These are phyloP conservation scores for Epizoanthus scotinus DNA, from an alignment of 92 coral and sea anemone genomes.

Conservation along the genomic window DNA sequence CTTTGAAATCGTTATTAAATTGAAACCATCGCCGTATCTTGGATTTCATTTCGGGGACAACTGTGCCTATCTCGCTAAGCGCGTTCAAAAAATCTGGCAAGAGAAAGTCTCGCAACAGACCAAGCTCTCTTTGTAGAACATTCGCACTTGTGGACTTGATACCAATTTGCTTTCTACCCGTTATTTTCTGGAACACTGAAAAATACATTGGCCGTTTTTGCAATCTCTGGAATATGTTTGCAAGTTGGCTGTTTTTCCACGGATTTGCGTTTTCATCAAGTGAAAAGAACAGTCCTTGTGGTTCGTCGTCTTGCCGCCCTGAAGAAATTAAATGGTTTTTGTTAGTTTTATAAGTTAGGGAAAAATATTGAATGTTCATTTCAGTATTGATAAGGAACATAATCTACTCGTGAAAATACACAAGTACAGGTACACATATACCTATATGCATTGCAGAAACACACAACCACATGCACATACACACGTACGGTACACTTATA, in stretches of 20 bases:
- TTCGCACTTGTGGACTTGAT: not conserved
- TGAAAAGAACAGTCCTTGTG: conserved; percentile 20
- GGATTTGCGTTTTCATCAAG: not conserved
- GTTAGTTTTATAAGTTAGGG: too few species aligned
- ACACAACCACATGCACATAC: too few species aligned
- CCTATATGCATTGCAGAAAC: too few species aligned
- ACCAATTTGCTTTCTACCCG: conserved; percentile 3
- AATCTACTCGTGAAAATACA: too few species aligned
- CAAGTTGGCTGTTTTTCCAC: not conserved
- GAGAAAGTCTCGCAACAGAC: not conserved
- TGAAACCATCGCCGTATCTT: conserved; percentile 1
- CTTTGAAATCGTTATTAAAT: not conserved
- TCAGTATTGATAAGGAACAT: too few species aligned
- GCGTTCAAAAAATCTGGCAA: not conserved
- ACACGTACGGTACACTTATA: too few species aligned
- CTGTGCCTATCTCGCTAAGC: not conserved
- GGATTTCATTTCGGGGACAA: not conserved
- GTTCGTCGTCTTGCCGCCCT: not conserved
- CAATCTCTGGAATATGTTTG: not conserved
- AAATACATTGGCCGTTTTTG: not conserved
- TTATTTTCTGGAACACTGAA: not conserved
- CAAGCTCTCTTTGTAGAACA: too few species aligned
- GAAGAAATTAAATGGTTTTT: too few species aligned
- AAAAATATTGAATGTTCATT: too few species aligned
- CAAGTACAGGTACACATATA: too few species aligned